Evolutionary conservation across 2,888 invertebrate species (phyloP).

Genomic region (Bellardia pandia): DNA sequence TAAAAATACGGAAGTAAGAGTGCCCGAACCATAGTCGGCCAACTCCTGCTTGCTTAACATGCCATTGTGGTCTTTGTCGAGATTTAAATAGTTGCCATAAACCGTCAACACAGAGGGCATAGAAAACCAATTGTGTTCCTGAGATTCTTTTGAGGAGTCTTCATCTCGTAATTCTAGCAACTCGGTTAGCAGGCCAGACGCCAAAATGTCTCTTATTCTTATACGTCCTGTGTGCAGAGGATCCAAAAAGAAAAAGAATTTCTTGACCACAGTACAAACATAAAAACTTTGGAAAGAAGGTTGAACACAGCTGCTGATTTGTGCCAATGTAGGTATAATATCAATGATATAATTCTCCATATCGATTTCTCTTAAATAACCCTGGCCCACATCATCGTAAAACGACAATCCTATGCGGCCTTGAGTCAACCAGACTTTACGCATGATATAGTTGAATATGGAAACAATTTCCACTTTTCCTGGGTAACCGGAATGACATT

Average conservation of each 20-base stretch:
- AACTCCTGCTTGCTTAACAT: slow-evolving; percentile 97
- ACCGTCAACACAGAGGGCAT: slow-evolving; percentile 94
- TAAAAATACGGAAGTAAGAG: slow-evolving; percentile 94
- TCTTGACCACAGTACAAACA: slow-evolving; percentile 97
- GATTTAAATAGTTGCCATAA: slow-evolving; percentile 96
- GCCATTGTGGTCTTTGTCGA: slow-evolving; percentile 97
- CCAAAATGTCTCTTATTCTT: slow-evolving; percentile 95
- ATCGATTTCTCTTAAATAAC: slow-evolving; percentile 94
- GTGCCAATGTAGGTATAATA: slow-evolving; percentile 95
- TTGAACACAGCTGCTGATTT: slow-evolving; percentile 94
- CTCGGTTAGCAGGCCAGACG: slow-evolving; percentile 92
- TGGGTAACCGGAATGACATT: slow-evolving; percentile 91
- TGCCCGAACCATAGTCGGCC: slow-evolving; percentile 95
- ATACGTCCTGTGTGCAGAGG: slow-evolving; percentile 94
- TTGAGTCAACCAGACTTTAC: slow-evolving; percentile 97
- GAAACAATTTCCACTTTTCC: slow-evolving; percentile 94
- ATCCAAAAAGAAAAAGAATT: slow-evolving; percentile 98
- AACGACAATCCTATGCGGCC: slow-evolving; percentile 96
- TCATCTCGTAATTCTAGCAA: slow-evolving; percentile 94
- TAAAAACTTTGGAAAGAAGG: slow-evolving; percentile 98
- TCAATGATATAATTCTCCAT: slow-evolving; percentile 97
- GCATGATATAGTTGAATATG: slow-evolving; percentile 97
- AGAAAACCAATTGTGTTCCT: slow-evolving; percentile 96
- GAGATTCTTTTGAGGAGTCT: slow-evolving; percentile 91
- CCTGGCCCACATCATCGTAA: slow-evolving; percentile 96